Conservation (phyloP, 1,140 invertebrate genomes). For the Temnothorax nylanderi region DNA sequence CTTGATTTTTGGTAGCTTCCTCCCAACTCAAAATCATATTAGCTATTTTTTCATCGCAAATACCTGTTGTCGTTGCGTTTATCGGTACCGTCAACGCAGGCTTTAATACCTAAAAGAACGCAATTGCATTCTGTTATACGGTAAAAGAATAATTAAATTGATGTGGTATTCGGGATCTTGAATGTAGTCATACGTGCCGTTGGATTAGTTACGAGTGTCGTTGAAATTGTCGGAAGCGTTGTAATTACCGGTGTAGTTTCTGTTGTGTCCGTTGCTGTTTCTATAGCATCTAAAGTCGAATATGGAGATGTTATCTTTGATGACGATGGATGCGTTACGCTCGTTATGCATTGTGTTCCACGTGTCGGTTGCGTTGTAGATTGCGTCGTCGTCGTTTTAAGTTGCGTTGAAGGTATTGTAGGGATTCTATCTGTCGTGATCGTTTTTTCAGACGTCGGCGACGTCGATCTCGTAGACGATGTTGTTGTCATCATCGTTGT, state of each 20-base stretch:
- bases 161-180: no score
- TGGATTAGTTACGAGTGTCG: not conserved
- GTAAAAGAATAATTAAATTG: not conserved
- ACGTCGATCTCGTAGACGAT: not conserved
- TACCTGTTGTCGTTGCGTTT: not conserved
- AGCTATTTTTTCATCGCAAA: not conserved
- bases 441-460: not conserved
- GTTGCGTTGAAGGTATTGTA: no score
- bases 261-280: no score
- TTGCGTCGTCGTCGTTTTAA: no score
- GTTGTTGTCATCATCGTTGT: not conserved
- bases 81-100: not conserved
- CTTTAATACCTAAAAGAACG: not conserved
- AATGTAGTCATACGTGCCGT: no score
- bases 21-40: conserved; percentile 13
- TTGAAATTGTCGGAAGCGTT: not conserved
- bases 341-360: no score
- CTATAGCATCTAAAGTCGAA: no score
- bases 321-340: no score
- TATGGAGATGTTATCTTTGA: no score
- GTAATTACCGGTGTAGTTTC: not conserved
- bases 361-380: no score
- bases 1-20: not conserved
- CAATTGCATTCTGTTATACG: not conserved
- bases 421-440: not conserved